A percentile compares a stretch with the other conserved stretches of the same genome.
phyloP scores from a whole-genome alignment of 1,140 invertebrate genomes.

The Drosophila ogumai region DNA sequence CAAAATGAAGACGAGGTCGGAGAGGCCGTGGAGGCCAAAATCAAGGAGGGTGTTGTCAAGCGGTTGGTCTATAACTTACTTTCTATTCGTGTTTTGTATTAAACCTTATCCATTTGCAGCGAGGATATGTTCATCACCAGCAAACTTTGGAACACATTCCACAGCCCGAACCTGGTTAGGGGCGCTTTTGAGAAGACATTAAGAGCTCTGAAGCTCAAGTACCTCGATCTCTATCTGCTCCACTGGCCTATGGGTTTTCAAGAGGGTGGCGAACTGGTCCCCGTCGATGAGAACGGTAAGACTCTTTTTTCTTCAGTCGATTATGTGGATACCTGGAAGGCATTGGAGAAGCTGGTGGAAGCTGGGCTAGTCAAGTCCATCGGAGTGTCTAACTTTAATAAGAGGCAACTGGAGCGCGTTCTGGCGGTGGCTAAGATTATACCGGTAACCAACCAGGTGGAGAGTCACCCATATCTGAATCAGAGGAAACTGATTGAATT shows the following conservation, averaged over 20 bases:
- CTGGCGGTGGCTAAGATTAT: conserved; percentile 88
- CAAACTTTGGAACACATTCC: conserved; percentile 90
- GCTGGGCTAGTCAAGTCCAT: conserved; percentile 90
- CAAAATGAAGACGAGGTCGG: conserved; percentile 92
- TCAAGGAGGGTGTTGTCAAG: conserved; percentile 88
- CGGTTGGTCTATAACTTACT: conserved; percentile 84
- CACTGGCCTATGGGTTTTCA: conserved; percentile 92
- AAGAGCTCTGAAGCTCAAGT: conserved; percentile 88
- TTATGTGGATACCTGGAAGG: conserved; percentile 93
- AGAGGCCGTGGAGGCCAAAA: conserved; percentile 88
- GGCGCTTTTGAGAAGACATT: conserved; percentile 87
- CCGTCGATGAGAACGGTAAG: conserved; percentile 87
- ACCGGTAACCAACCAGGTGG: conserved; percentile 91
- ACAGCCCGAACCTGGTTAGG: conserved; percentile 87
- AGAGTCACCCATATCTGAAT: conserved; percentile 91
- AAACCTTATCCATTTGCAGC: conserved; percentile 63
- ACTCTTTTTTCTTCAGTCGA: conserved; percentile 88
- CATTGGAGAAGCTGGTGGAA: conserved; percentile 90
- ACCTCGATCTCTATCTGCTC: conserved; percentile 92
- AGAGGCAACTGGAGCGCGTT: conserved; percentile 89
- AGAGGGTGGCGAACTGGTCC: conserved; percentile 82
- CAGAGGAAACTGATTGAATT: conserved; percentile 89
- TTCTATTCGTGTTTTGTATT: background rate
- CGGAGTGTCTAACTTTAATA: conserved; percentile 95
- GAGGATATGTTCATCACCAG: conserved; percentile 90